Evolutionary conservation across 2,797 vertebrate genomes (phyloP).

Genomic region (Meriones psammophilus): DNA sequence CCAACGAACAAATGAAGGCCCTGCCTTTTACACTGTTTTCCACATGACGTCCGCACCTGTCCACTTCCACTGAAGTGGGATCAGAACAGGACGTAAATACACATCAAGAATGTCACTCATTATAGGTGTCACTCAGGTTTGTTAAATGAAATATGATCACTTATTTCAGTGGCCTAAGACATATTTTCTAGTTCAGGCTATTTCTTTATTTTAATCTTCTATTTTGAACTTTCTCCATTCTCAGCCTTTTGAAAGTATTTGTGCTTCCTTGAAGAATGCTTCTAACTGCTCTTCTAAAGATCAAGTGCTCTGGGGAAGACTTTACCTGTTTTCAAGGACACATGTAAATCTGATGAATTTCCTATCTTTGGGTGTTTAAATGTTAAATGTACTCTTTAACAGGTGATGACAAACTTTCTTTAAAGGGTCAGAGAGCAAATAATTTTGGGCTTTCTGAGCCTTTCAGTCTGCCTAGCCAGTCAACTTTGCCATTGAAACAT

Average conservation of each 20-base stretch:
- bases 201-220: constrained; percentile 42
- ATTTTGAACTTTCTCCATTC: background rate
- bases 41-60: constrained; percentile 16
- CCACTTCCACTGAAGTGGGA: constrained; percentile 10
- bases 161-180: constrained; percentile 7
- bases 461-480: background rate
- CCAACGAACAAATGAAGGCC: constrained; percentile 50
- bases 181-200: background rate
- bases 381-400: background rate
- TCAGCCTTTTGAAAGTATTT: background rate
- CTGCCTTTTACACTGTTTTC: constrained; percentile 6
- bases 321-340: constrained; percentile 42
- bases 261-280: constrained; percentile 44
- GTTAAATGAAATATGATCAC: constrained; percentile 49
- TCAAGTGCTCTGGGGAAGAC: constrained; percentile 27
- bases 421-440: background rate
- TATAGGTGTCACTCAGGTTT: background rate
- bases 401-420: background rate
- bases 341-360: background rate
- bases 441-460: background rate
- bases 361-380: background rate
- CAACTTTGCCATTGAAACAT: background rate
- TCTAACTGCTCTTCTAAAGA: constrained; percentile 13
- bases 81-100: background rate
- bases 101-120: background rate